Evolutionary conservation across 2,113 vertebrate genomes (phyloP).

Genomic region (Agelaius phoeniceus): DNA sequence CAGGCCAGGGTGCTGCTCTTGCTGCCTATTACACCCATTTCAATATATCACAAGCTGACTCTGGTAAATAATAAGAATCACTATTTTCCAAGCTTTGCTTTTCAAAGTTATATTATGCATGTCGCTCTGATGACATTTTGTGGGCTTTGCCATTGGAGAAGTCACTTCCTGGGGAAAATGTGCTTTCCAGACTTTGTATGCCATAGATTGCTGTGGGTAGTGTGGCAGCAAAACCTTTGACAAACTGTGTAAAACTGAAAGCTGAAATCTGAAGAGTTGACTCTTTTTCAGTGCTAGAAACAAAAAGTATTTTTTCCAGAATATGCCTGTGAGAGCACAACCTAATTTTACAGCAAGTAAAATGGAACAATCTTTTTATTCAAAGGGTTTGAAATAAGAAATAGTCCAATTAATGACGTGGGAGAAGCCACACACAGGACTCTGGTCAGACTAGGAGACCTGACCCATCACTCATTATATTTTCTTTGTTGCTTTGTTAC

Average conservation of each 20-base stretch:
- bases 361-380: background rate
- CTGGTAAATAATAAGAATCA: background rate
- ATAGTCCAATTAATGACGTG: background rate
- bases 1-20: background rate
- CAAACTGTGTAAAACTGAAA: background rate
- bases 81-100: background rate
- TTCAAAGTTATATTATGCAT: accelerated
- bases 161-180: background rate
- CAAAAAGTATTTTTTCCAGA: background rate
- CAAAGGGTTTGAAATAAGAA: background rate
- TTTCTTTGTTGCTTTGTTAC: background rate
- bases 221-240: background rate
- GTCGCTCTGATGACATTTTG: background rate
- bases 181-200: background rate
- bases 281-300: background rate
- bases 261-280: background rate
- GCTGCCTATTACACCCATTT: background rate
- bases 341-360: background rate
- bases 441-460: background rate
- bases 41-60: background rate
- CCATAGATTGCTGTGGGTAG: background rate
- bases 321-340: background rate
- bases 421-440: background rate
- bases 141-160: background rate
- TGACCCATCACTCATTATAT: background rate